Conservation (phyloP, 2,113 vertebrate genomes). For the Megaleporinus macrocephalus region DNA sequence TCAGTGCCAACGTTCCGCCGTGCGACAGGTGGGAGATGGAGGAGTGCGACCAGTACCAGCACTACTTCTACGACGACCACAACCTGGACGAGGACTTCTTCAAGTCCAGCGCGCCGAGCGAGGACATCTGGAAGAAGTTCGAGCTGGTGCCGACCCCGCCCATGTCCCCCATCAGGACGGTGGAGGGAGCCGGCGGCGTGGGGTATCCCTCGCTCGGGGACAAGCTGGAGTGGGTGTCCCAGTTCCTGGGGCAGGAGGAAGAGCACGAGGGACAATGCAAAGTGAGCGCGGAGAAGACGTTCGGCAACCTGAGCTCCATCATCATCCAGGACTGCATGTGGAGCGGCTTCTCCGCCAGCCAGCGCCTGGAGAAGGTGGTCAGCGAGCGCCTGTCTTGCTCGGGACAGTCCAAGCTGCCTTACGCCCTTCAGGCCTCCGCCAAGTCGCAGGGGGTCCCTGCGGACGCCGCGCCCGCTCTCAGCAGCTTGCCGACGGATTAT, state of each 20-base stretch:
- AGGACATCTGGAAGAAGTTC: slow-evolving; percentile 99
- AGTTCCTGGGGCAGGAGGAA: slow-evolving; percentile 84
- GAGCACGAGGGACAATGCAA: slow-evolving; percentile 79
- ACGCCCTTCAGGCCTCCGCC: slow-evolving; percentile 54
- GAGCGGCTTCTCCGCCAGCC: slow-evolving; percentile 90
- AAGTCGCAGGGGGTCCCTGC: slow-evolving; percentile 63
- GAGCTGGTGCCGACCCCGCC: slow-evolving; percentile 93
- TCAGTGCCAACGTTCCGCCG: slow-evolving; percentile 66
- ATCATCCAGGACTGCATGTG: slow-evolving; percentile 96
- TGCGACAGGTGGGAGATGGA: slow-evolving; percentile 87
- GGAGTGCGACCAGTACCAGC: slow-evolving; percentile 89
- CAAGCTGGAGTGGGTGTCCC: slow-evolving; percentile 81
- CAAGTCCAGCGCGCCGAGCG: slow-evolving; percentile 92
- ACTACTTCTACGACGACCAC: slow-evolving; percentile 92
- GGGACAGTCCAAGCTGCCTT: slow-evolving; percentile 61
- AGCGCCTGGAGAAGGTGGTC: slow-evolving; percentile 87
- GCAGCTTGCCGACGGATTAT: slow-evolving; percentile 79
- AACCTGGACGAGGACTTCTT: slow-evolving; percentile 90
- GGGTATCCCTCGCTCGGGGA: slow-evolving; percentile 75
- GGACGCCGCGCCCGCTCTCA: slow-evolving; percentile 69
- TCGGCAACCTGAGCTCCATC: slow-evolving; percentile 90
- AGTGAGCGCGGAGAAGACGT: slow-evolving; percentile 76
- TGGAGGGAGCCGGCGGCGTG: slow-evolving; percentile 71
- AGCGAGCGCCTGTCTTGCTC: slow-evolving; percentile 80
- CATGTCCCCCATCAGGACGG: slow-evolving; percentile 80